phyloP scores from a whole-genome alignment of 2,797 vertebrate species.

The Tachyglossus aculeatus region DNA sequence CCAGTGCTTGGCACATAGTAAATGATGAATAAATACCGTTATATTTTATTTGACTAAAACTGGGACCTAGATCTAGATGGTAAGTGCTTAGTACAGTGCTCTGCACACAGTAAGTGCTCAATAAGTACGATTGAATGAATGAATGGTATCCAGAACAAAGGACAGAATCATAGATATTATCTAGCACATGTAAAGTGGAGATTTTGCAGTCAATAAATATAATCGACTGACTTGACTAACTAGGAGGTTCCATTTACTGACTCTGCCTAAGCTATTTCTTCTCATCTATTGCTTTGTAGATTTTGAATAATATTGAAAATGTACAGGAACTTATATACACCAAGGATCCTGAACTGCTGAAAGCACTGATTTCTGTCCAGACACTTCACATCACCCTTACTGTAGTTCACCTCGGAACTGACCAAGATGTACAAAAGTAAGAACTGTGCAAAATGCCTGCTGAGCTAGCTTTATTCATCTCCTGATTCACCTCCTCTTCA shows the following conservation, averaged over 20 bases:
- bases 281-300: conserved; percentile 36
- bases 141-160: neutral
- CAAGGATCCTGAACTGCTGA: conserved; percentile 55
- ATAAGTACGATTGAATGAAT: too few species aligned
- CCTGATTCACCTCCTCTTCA: too few species aligned
- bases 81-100: too few species aligned
- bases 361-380: conserved; percentile 49
- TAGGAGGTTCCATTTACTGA: too few species aligned
- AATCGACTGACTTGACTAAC: too few species aligned
- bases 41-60: too few species aligned
- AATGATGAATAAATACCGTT: too few species aligned
- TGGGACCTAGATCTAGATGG: neutral
- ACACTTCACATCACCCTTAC: conserved; percentile 50
- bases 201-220: neutral
- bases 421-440: conserved; percentile 61
- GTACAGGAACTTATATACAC: conserved; percentile 51
- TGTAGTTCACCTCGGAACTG: conserved; percentile 43
- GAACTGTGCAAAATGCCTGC: neutral
- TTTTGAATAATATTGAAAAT: conserved; percentile 66
- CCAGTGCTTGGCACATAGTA: too few species aligned
- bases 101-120: too few species aligned
- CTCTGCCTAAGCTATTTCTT: too few species aligned
- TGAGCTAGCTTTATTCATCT: neutral
- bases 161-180: neutral
- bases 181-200: neutral